Base-by-base conservation (phyloP, 1,140 invertebrate species). In the Charaxes varanes region DNA sequence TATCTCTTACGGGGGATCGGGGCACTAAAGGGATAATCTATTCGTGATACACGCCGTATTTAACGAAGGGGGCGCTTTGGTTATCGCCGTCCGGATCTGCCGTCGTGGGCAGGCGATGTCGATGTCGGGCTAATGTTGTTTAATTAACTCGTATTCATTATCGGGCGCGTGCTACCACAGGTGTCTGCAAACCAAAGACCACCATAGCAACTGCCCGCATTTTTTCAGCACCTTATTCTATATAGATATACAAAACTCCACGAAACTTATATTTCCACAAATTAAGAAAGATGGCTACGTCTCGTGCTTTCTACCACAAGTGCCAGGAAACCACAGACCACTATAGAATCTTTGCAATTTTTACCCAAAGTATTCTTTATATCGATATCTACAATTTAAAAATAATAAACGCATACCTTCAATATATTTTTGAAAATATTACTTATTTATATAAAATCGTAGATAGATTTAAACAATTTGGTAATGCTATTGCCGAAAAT, bases 91-190 rank as follows among this genome's bases (percentile, higher is more conserved):
- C 41, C 43, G 24, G 61, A 81, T 81, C 73, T 48, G 50, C 55
- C 71, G 53, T 72, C 69, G 73, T 81, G 77, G 72, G 77, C 57
- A 76, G 64, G 68, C 76, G 60, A 28, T 28, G n/a, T 52, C 67
- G 56, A 63, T 71, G 72, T 79, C 65, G 53, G 42, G 62, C 65
- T 78, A 81, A 81, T 78, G 73, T 70, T 60, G 57, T 59, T 80
- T 81, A 81, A 81, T 81, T 81, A 81, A 81, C 73, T 78, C 69
- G 77, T 78, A 77, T 74, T 78, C 77, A 81, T 78, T 81, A 81
- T 64, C 62, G 57, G 58, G 53, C 62, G 58, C 62, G 60, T 53
- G 57, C 56, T 48, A 37, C 33, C 58, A 58, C 72, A 71, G 67
- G 72, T 76, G 69, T 51, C 43, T 40, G 44, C 54, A 59, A 54